Conservation (phyloP, 1,140 invertebrate genomes). For the Chionoecetes opilio region DNA sequence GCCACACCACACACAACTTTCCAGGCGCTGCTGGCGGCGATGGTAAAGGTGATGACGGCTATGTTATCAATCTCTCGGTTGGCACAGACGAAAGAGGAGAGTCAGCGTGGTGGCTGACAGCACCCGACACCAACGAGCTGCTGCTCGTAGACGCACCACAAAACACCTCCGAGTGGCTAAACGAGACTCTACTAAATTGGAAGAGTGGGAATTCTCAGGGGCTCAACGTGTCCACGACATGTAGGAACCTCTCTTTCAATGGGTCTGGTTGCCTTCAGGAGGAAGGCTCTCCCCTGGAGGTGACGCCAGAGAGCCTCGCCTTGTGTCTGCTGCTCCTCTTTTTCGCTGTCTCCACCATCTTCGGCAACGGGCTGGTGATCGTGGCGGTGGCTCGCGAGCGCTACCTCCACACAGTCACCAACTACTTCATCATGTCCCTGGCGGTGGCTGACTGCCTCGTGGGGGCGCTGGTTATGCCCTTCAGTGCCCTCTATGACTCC, state of each 20-base stretch:
- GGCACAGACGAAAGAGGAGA: background rate
- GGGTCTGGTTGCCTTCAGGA: conserved; percentile 37
- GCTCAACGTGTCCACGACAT: conserved; percentile 53
- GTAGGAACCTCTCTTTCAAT: conserved; percentile 65
- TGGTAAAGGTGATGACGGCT: background rate
- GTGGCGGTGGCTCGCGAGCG: conserved; percentile 88
- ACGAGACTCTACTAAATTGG: conserved; percentile 55
- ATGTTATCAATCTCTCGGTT: conserved; percentile 52
- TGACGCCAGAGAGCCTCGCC: conserved; percentile 74
- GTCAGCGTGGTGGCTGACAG: conserved; percentile 57
- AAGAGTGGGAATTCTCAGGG: background rate
- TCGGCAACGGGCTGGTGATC: conserved; percentile 90
- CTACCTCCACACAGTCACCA: conserved; percentile 90
- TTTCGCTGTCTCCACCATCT: conserved; percentile 87
- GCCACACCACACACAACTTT: background rate
- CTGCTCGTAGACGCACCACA: conserved; percentile 59
- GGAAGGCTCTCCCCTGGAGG: conserved; percentile 41
- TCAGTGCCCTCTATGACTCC: conserved; percentile 86
- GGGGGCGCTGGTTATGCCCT: conserved; percentile 90
- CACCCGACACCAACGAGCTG: conserved; percentile 50
- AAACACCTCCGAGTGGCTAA: conserved; percentile 59
- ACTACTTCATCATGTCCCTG: conserved; percentile 91
- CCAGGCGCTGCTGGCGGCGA: background rate
- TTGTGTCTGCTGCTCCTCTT: conserved; percentile 84
- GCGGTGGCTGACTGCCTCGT: conserved; percentile 91